Conservation (phyloP, 2,113 vertebrate species). For the Loxodonta africana region DNA sequence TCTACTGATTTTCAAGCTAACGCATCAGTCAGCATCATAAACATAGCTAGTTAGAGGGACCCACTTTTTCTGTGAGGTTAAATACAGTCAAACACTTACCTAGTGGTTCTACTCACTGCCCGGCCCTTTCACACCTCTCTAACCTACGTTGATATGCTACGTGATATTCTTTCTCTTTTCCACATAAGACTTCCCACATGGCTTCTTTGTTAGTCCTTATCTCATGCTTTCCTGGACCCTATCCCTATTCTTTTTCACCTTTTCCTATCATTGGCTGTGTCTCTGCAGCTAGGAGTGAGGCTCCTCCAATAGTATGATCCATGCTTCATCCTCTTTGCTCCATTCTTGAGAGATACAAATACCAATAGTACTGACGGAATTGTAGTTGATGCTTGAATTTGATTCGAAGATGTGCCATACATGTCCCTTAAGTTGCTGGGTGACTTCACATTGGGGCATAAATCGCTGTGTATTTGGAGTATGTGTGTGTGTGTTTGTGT, state of each 20-base stretch:
- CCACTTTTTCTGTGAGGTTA: neutral
- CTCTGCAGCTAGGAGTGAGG: neutral
- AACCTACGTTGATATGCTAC: too few species aligned
- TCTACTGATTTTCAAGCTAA: neutral
- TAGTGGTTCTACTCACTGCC: neutral
- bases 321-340: neutral
- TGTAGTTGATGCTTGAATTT: neutral
- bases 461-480: neutral
- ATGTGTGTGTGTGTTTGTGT: neutral
- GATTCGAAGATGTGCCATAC: neutral
- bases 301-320: neutral
- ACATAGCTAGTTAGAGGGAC: neutral
- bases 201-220: neutral
- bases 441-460: neutral
- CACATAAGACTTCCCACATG: neutral
- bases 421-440: too few species aligned
- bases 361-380: neutral
- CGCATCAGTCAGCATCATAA: neutral
- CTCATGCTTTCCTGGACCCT: neutral
- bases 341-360: neutral
- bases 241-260: neutral
- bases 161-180: neutral
- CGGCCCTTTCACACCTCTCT: fast-evolving
- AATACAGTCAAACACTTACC: neutral
- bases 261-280: neutral